These are phyloP conservation scores for Onychostruthus taczanowskii DNA, from an alignment of 2,113 vertebrate species.

Conservation along the genomic window DNA sequence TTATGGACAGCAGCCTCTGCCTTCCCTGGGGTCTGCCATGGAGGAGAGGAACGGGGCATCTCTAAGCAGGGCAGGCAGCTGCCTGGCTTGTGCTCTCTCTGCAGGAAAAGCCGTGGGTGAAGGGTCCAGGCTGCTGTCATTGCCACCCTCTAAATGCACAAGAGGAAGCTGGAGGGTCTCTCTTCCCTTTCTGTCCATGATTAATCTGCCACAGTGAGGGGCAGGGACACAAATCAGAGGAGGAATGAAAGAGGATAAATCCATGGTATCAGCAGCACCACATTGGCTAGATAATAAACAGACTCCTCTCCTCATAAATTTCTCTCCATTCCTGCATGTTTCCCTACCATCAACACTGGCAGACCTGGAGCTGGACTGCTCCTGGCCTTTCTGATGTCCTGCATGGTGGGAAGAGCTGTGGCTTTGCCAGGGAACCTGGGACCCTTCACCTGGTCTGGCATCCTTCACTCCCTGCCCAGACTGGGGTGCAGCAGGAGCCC, in stretches of 20 bases:
- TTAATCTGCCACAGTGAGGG: slow-evolving; percentile 63
- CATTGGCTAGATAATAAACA: slow-evolving; percentile 78
- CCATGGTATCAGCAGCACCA: slow-evolving; percentile 65
- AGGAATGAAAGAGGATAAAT: slow-evolving; percentile 75
- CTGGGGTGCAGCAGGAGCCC: background rate
- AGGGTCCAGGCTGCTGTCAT: background rate
- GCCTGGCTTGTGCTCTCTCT: background rate
- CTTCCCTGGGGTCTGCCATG: background rate
- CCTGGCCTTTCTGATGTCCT: background rate
- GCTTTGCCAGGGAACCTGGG: background rate
- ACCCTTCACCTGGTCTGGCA: background rate
- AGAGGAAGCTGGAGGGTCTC: background rate
- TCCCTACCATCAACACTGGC: background rate
- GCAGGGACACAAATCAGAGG: slow-evolving; percentile 74
- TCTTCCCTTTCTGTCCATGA: slow-evolving; percentile 18
- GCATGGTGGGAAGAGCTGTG: background rate
- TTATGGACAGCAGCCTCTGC: background rate
- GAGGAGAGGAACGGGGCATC: background rate
- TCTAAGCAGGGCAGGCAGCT: background rate
- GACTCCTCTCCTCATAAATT: slow-evolving; percentile 60
- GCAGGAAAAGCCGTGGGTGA: background rate
- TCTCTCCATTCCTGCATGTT: background rate
- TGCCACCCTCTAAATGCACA: background rate
- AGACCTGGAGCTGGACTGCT: background rate
- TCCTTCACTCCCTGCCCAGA: background rate